phyloP scores from a whole-genome alignment of 2,797 vertebrate genomes.

The Sebastes paucispinis region DNA sequence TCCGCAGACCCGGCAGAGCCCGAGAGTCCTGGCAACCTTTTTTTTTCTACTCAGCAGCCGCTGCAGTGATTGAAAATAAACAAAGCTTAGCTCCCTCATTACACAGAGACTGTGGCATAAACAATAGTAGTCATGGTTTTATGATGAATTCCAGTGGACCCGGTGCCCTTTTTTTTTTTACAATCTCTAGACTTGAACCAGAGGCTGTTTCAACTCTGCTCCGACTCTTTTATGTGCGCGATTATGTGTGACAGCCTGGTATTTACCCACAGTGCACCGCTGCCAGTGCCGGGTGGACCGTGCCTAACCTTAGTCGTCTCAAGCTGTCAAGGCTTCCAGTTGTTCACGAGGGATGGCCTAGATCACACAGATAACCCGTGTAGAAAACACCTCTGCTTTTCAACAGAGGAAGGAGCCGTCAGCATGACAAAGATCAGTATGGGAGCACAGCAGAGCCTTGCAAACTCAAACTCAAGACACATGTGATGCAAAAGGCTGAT shows the following conservation, averaged over 20 bases:
- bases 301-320: constrained; percentile 31
- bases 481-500: background rate
- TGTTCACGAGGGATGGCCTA: background rate
- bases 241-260: constrained; percentile 38
- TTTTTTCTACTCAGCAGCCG: constrained; percentile 8
- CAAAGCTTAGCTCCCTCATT: constrained; percentile 36
- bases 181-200: constrained; percentile 20
- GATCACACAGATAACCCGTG: constrained; percentile 9
- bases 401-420: background rate
- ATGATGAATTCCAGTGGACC: constrained; percentile 58
- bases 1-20: constrained; percentile 6
- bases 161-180: constrained; percentile 25
- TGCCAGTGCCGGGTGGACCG: background rate
- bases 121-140: constrained; percentile 49
- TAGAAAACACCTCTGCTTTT: constrained; percentile 7
- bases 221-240: constrained; percentile 11
- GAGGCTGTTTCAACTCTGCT: constrained; percentile 19
- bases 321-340: constrained; percentile 32
- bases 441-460: background rate
- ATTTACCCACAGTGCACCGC: constrained; percentile 49
- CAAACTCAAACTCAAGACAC: background rate
- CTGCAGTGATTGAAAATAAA: constrained; percentile 45
- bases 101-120: constrained; percentile 44
- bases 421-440: background rate
- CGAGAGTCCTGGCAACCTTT: background rate